Evolutionary conservation across 2,797 vertebrate species (phyloP).

Genomic region (Cercopithecus neglectus): DNA sequence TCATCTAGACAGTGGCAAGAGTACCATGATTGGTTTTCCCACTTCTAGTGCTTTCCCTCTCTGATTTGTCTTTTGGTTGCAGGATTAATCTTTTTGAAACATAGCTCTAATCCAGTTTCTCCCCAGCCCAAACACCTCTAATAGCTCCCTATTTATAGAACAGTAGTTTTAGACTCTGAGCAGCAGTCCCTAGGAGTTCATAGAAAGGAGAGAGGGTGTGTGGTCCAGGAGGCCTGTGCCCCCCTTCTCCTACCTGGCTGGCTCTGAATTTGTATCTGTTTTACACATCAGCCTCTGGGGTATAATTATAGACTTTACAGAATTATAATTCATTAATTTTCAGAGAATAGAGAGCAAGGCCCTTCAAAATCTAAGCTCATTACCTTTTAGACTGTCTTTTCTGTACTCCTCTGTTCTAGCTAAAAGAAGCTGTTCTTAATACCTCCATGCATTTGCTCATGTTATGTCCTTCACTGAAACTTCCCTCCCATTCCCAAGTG

Average conservation of each 20-base stretch:
- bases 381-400: neutral
- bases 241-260: neutral
- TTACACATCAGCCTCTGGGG: neutral
- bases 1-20: neutral
- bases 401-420: neutral
- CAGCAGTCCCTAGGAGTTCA: neutral
- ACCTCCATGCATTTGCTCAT: neutral
- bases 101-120: slow-evolving; percentile 30
- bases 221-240: neutral
- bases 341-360: slow-evolving; percentile 5
- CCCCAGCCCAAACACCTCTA: neutral
- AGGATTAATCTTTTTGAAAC: slow-evolving; percentile 57
- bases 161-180: neutral
- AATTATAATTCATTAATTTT: neutral
- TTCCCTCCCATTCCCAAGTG: neutral
- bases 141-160: slow-evolving; percentile 33
- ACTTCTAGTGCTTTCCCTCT: slow-evolving; percentile 39
- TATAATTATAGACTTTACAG: neutral
- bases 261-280: neutral
- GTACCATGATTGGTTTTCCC: slow-evolving; percentile 32
- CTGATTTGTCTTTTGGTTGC: slow-evolving; percentile 56
- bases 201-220: neutral
- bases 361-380: neutral
- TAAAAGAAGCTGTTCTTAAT: neutral
- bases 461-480: neutral